Base-by-base conservation (phyloP, 2,888 invertebrate species). In the Podotricha telesiphe region DNA sequence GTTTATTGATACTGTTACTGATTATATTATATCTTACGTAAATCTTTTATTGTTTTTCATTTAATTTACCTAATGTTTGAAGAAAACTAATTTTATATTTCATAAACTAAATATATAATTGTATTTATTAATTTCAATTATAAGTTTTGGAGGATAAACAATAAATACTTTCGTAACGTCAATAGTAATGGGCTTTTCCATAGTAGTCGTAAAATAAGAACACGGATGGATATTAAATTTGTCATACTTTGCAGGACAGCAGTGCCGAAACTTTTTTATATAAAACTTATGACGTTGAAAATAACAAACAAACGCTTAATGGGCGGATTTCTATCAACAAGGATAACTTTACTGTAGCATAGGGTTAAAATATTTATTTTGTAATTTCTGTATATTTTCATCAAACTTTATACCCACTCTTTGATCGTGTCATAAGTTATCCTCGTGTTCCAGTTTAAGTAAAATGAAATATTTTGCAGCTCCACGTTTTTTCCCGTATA, bases 1-100 rank as follows among this genome's bases (percentile, higher is more conserved):
- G 68, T 37, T 68, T 66, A 53, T 72, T 67, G 63, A 72, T 67
- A 70, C 65, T 68, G 53, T 62, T 66, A 51, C 65, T 64, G 50
- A 61, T 63, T 65, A 58, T 58, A 22, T 10, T 65, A 64, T 68
- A 59, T 34, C 19, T 51, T n/a, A 40, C 20, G 20, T 34, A 62
- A 50, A 50, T 50, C 8, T 62, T 10, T 11, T 22, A 22, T 20
- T 17, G 17, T 48, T 34, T 37, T 62, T 48, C 3, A 17, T 6
- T 4, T 10, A 10, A 8, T 7, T 37, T 19, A 28, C 17, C 1
- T 37, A n/a, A 56, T 17, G 19, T 19, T 37, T 20, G 15, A 8
- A 37, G 13, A 13, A 42, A 13, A 13, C 13, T 42, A 13, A 42
- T 37, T 8, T 37, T 37, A 37, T 37, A 37, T 37, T 37, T 37